A percentile compares a stretch with the other conserved stretches of the same genome.
Evolutionary conservation across 2,797 vertebrate genomes (phyloP).

Genomic region (Alcedo atthis): DNA sequence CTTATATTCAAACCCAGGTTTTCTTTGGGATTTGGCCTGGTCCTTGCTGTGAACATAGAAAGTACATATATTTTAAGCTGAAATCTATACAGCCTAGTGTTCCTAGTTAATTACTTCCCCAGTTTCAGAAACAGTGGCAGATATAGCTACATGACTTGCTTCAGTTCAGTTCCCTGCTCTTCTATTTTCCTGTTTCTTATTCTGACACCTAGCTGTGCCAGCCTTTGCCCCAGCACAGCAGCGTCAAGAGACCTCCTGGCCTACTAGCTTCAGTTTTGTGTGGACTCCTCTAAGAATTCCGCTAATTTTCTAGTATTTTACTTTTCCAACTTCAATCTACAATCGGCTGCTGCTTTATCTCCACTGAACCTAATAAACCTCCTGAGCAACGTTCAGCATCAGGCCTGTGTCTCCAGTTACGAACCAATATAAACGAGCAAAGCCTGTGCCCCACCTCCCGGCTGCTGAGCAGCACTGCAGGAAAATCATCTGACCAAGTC

Average conservation of each 20-base stretch:
- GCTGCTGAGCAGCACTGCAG: constrained; percentile 9
- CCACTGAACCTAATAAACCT: neutral
- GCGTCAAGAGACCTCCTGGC: neutral
- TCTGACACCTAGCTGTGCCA: neutral
- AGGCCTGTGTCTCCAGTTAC: rapidly evolving
- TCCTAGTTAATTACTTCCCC: neutral
- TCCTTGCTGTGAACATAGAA: neutral
- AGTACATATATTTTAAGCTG: neutral
- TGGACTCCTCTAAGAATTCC: neutral
- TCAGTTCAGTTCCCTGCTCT: neutral
- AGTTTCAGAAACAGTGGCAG: neutral
- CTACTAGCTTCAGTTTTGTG: neutral
- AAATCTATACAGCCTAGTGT: neutral
- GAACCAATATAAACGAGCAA: rapidly evolving
- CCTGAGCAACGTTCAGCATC: rapidly evolving
- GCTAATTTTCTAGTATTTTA: neutral
- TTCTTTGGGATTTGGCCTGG: neutral
- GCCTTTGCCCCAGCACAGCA: neutral
- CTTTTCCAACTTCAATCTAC: neutral
- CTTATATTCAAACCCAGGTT: neutral
- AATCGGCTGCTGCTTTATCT: neutral
- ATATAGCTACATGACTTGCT: neutral
- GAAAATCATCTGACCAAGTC: neutral
- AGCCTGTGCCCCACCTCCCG: constrained; percentile 59
- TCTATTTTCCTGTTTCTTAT: neutral